Evolutionary conservation across 2,113 vertebrate species (phyloP), one percentile per base, ranked within the genome.

Genomic region (Oenanthe melanoleuca): DNA sequence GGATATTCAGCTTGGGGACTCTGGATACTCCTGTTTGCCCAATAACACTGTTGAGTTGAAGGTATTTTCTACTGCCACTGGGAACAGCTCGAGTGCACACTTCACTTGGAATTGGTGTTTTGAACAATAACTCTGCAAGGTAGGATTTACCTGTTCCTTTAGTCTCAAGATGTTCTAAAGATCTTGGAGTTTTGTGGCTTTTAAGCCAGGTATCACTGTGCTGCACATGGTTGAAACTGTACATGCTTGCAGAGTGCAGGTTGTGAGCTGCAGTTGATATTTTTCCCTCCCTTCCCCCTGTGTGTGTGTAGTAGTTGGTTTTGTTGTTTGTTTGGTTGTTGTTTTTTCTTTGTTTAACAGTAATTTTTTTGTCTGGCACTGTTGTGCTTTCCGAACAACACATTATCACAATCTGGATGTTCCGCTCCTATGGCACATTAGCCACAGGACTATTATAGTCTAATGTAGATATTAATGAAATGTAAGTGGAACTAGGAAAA

Each of bases 201-300:
- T 89, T 64, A 63, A 52, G n/a, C 7, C 29, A 69, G 78, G 33
- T 37, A 5, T 8, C 2, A 23, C 42, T 21, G 22, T 25, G 10
- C 18, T 59, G 22, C 29, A 29, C 1, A 0, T 1, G 5, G 17
- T 2, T 50, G 47, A 83, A 80, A 50, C 42, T 2, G 0, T 31
- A 24, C 18, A 4, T 63, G 8, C 38, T 59, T 47, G 38, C 29
- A 72, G 20, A 74, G 14, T 24, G 49, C 14, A 77, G 28, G 59
- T 17, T 63, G 12, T 29, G 16, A 52, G 71, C 17, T 29, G 53
- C 8, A 12, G 22, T 9, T 78, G 29, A 2, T 73, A 3, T 26
- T 81, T 65, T 23, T 40, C 12, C 14, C 8, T 74, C 38, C 11
- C 6, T 57, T 80, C 45, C 16, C 42, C 14, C 26, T 81, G 5